Conservation (phyloP, 1,140 invertebrate genomes). For the Drosophila prosaltans region DNA sequence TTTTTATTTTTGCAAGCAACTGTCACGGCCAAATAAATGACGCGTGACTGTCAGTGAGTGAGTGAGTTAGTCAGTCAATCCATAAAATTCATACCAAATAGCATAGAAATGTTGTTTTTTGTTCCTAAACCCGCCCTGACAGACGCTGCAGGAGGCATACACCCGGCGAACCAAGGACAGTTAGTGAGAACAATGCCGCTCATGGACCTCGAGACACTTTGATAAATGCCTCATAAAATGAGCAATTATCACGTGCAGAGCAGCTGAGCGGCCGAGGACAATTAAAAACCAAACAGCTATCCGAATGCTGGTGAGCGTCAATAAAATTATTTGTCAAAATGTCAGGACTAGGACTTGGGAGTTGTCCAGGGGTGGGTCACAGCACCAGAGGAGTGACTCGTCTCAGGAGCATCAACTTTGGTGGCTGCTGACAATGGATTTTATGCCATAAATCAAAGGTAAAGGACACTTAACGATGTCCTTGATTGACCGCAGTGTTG, state of each 20-base stretch:
- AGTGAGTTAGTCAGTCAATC: constrained; percentile 13
- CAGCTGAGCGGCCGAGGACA: constrained; percentile 41
- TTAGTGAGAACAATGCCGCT: constrained; percentile 1
- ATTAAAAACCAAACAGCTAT: constrained; percentile 60
- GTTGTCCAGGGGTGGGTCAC: constrained; percentile 33
- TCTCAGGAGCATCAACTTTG: constrained; percentile 56
- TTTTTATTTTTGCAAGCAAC: constrained; percentile 27
- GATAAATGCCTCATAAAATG: constrained; percentile 67
- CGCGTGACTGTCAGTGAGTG: constrained; percentile 49
- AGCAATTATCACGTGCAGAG: constrained; percentile 63
- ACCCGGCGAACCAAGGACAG: constrained; percentile 38
- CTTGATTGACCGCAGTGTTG: constrained; percentile 57
- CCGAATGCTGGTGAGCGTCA: constrained; percentile 52
- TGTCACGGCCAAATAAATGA: constrained; percentile 61
- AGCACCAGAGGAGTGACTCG: constrained; percentile 36
- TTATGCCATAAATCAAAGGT: constrained; percentile 51
- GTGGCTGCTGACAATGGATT: constrained; percentile 53
- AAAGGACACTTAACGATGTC: constrained; percentile 50
- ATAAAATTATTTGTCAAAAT: constrained; percentile 68
- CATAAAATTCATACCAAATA: background rate
- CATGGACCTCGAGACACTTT: constrained; percentile 44
- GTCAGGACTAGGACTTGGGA: constrained; percentile 37
- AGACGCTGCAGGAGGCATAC: constrained; percentile 43
- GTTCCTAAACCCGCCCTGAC: constrained; percentile 32
- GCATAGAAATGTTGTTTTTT: background rate